Evolutionary conservation across 1,140 invertebrate species (phyloP), one percentile per base, ranked within the genome.

Genomic region (Drosophila nannoptera): DNA sequence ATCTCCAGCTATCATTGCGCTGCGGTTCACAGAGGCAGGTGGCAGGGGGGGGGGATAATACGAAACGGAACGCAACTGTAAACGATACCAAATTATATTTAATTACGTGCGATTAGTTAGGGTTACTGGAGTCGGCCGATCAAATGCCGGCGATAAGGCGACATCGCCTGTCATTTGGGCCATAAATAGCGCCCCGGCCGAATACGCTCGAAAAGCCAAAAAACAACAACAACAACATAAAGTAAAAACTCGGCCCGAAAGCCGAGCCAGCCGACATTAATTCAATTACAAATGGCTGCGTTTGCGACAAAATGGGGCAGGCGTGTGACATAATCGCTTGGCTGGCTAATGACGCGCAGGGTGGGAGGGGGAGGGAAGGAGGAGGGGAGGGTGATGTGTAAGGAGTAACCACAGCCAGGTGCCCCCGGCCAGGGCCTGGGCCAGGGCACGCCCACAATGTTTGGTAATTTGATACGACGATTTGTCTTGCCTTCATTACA

Each of bases 51-150:
- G 22, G 22, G 22, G 22, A 22, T 2, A 42, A 43, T 46, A 48
- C 22, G 40, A 61, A 78, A 78, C 53, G 53, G 49, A 81, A 86
- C 61, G 65, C 82, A 86, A 86, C 81, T 86, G 81, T 86, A 86
- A 86, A 86, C 81, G 81, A 86, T 86, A 86, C 77, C 82, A 86
- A 86, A 86, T 86, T 86, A 87, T 87, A 87, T 87, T 87, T 88
- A 87, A 87, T 87, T 87, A 87, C 86, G 81, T 82, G 77, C 86
- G 86, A 87, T 87, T 87, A 87, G 86, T 87, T 87, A 87, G 78
- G 86, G 86, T 87, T 87, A 87, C 77, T 87, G 80, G 69, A 87
- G 80, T 87, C 77, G 75, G 52, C 69, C 84, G 86, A 87, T 87
- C 84, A 86, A 87, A 84, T 87, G 64, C 43, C 46, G 32, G 43